Evolutionary conservation across 2,113 vertebrate species (phyloP).

Genomic region (Corvus hawaiiensis): DNA sequence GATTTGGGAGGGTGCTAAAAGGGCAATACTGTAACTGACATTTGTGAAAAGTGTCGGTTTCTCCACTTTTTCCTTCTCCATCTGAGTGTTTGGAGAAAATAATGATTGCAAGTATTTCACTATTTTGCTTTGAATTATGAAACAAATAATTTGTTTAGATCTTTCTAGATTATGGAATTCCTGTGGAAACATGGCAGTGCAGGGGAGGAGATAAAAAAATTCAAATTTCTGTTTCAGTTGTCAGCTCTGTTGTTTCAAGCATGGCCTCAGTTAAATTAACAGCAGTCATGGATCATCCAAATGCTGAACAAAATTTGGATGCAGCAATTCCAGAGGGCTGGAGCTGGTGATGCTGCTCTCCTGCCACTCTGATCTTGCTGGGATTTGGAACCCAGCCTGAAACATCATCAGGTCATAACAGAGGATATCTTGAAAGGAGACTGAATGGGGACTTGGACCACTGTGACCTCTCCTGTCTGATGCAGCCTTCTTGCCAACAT

Average conservation of each 20-base stretch:
- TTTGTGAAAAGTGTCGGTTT: neutral
- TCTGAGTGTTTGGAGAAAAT: neutral
- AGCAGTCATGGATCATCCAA: neutral
- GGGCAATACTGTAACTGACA: neutral
- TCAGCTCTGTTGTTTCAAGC: neutral
- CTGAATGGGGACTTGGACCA: neutral
- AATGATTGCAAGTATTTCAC: neutral
- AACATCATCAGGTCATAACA: accelerated
- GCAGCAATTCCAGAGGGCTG: neutral
- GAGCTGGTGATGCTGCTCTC: neutral
- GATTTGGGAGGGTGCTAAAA: neutral
- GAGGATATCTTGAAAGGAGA: neutral
- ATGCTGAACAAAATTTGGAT: neutral
- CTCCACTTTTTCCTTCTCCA: neutral
- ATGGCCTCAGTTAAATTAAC: neutral
- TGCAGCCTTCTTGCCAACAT: neutral
- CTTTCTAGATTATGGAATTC: neutral
- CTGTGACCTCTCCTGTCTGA: neutral
- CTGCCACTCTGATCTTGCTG: neutral
- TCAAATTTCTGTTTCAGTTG: neutral
- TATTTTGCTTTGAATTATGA: neutral
- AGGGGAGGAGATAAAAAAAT: neutral
- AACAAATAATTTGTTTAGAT: neutral
- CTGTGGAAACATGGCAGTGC: neutral
- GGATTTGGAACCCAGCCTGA: neutral